Percentiles rank a stretch among this genome's conserved stretches.
Conservation (phyloP, 2,888 invertebrate species). For the Callyntrura sp. region DNA sequence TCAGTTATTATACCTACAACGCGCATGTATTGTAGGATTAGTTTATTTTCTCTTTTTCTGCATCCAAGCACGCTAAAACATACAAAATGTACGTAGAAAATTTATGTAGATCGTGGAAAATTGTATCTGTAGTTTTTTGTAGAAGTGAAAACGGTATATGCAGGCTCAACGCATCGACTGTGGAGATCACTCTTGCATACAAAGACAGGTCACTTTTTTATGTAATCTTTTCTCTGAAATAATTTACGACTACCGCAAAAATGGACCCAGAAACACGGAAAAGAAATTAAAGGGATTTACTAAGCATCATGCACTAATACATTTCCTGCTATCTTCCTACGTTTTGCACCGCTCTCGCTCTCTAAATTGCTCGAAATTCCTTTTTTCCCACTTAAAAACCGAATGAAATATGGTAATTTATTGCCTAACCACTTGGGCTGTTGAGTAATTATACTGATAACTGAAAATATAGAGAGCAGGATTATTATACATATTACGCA, state of each 20-base stretch:
- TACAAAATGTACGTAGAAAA: not conserved
- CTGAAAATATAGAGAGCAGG: not conserved
- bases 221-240: conserved; percentile 58
- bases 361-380: conserved; percentile 54
- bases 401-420: conserved; percentile 59
- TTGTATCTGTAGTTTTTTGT: not conserved
- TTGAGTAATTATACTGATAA: conserved; percentile 70
- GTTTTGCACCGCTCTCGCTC: conserved; percentile 22
- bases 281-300: conserved; percentile 83
- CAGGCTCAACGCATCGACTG: conserved; percentile 16
- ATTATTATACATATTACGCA: not conserved
- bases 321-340: conserved; percentile 74
- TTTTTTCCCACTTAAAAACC: conserved; percentile 48
- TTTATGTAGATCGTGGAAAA: conserved; percentile 8
- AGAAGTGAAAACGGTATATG: not conserved
- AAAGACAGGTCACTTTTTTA: conserved; percentile 44
- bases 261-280: conserved; percentile 82
- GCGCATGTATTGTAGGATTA: conserved; percentile 19
- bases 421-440: conserved; percentile 67
- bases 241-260: conserved; percentile 82
- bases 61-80: not conserved
- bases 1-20: not conserved
- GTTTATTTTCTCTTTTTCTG: not conserved
- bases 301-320: conserved; percentile 56
- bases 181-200: conserved; percentile 52